Percentiles rank a stretch among this genome's conserved stretches.
phyloP scores from a whole-genome alignment of 2,797 vertebrate genomes.

The Octomys mimax region DNA sequence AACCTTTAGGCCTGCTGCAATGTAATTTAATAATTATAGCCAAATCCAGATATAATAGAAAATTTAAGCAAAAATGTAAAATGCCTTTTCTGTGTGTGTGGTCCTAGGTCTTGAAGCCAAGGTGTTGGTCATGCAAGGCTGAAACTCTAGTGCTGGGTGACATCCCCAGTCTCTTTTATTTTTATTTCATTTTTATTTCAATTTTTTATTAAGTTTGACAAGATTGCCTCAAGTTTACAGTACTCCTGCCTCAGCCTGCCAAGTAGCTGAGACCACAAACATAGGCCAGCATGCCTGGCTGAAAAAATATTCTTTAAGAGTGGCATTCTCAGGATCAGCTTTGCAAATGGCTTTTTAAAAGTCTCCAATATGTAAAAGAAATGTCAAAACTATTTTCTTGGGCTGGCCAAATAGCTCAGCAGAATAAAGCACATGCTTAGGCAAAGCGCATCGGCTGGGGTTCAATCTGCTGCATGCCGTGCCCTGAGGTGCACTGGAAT shows the following conservation, averaged over 20 bases:
- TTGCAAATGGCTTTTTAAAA: slow-evolving; percentile 55
- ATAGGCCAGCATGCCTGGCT: background rate
- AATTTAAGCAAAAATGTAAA: background rate
- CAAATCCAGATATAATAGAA: slow-evolving; percentile 58
- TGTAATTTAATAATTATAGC: slow-evolving; percentile 39
- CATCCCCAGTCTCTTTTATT: background rate
- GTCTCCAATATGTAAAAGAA: slow-evolving; percentile 5
- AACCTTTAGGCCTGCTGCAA: slow-evolving; percentile 13
- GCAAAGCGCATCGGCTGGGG: too few species aligned
- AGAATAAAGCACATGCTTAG: too few species aligned
- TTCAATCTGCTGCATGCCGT: too few species aligned
- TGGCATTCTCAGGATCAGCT: slow-evolving; percentile 15
- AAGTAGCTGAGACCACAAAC: background rate
- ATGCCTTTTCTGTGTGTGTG: background rate
- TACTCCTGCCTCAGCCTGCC: background rate
- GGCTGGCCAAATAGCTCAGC: too few species aligned
- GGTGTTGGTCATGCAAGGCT: background rate
- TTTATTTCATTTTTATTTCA: background rate
- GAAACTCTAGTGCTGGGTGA: background rate
- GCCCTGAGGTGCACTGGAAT: too few species aligned
- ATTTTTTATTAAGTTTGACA: background rate
- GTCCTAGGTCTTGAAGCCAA: background rate
- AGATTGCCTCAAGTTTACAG: background rate
- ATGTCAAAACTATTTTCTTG: background rate
- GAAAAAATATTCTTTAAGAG: slow-evolving; percentile 16